Conservation (phyloP, 2,113 vertebrate genomes). For the Anas platyrhynchos region DNA sequence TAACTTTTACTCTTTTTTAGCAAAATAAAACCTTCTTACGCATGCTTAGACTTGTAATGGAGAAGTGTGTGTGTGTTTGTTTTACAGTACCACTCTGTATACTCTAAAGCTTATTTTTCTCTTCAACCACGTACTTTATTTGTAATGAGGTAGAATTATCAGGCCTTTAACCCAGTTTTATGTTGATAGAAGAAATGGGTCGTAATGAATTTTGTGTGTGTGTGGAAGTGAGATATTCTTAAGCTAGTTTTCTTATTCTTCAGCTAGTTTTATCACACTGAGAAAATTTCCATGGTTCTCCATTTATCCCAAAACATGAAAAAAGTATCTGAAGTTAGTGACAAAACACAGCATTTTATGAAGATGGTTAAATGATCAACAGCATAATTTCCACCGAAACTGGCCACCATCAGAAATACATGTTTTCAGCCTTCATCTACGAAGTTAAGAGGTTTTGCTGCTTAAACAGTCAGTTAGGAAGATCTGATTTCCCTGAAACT, state of each 20-base stretch:
- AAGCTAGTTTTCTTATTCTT: neutral
- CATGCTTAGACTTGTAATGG: neutral
- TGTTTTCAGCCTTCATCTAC: neutral
- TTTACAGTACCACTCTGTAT: neutral
- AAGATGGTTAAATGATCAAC: neutral
- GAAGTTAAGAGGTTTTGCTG: neutral
- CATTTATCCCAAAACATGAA: neutral
- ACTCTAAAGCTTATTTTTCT: neutral
- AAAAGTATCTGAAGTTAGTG: neutral
- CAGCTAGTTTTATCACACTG: neutral
- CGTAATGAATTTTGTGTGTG: neutral
- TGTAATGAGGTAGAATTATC: neutral
- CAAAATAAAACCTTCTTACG: neutral
- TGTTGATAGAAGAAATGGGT: neutral
- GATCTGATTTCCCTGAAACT: neutral
- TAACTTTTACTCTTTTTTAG: neutral
- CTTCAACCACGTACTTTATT: neutral
- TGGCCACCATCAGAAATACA: neutral
- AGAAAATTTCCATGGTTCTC: neutral
- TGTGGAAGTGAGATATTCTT: neutral
- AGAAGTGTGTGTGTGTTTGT: neutral
- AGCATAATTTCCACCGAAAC: constrained; percentile 6
- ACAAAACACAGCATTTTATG: neutral
- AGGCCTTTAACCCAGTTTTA: neutral
- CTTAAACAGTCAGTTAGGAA: neutral